Base-by-base conservation (phyloP, 2,888 invertebrate genomes). In the Xanthostigma xanthostigma region DNA sequence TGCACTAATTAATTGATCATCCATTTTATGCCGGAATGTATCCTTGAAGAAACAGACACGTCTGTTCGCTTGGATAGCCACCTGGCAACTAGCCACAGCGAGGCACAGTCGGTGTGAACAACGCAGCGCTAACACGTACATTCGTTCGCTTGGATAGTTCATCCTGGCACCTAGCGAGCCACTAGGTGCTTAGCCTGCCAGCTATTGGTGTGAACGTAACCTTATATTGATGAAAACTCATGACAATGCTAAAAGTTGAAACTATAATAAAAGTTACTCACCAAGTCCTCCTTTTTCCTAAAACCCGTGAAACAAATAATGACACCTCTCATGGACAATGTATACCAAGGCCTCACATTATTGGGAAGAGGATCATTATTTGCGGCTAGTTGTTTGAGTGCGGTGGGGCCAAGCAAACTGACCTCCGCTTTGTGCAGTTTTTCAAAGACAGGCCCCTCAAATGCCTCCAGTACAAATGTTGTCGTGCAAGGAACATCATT, bases 261-360 rank as follows among this genome's bases (percentile, higher is more conserved):
- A 46, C 0, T 27, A 27, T 6, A 27, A 41, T 55, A 46, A 41
- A 38, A 46, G 27, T 6, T 27, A 70, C 78, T 77, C 66, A 93
- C 93, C 76, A 94, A 72, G 71, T 91, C 88, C 67, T 88, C 86
- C 65, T 87, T 88, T 65, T 84, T 83, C 58, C 89, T 76, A 68
- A 94, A 92, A 51, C 93, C 93, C 51, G 92, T 91, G 70, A 94
- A 92, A 69, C 91, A 92, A 57, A 92, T 81, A 60, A 90, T 82
- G 46, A 88, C 80, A 54, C 89, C 88, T 58, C 80, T 77, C 92
- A 95, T 93, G 50, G 89, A 79, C 60, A 84, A 77, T 66, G 85
- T 89, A 70, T 84, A 94, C 61, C 92, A 76, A 50, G 94, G 94
- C 53, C 92, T 76, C 51, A 77, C 71, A 66, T 80, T 81, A 59